Conservation (phyloP, 2,797 vertebrate species). For the Myripristis jacobus region DNA sequence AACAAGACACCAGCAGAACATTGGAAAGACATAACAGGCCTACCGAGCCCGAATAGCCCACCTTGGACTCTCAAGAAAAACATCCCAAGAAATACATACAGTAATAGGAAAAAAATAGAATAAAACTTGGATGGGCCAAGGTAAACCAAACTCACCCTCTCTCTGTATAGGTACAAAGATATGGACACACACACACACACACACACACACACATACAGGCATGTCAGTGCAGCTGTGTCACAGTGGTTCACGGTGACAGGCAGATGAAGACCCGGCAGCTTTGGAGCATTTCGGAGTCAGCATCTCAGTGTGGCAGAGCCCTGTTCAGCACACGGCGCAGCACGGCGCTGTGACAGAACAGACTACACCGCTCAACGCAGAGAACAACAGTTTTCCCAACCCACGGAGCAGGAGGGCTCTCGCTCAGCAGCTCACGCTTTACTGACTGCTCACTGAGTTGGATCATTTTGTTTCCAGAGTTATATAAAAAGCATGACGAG, state of each 20-base stretch:
- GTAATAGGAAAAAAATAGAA: no score
- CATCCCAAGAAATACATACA: background rate
- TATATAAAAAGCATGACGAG: slow-evolving; percentile 38
- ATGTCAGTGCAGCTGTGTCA: slow-evolving; percentile 53
- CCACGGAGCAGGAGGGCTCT: slow-evolving; percentile 29
- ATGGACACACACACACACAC: slow-evolving; percentile 18
- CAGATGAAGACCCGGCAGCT: slow-evolving; percentile 50
- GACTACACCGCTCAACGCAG: slow-evolving; percentile 33
- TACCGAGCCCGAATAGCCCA: no score
- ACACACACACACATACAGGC: slow-evolving; percentile 16
- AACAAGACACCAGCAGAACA: no score
- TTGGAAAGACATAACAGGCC: no score
- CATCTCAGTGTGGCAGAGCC: slow-evolving; percentile 34
- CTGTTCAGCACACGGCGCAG: slow-evolving; percentile 54
- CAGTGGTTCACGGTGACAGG: slow-evolving; percentile 51
- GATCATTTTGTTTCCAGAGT: slow-evolving; percentile 52
- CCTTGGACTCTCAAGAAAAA: no score
- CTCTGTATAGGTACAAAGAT: slow-evolving; percentile 17
- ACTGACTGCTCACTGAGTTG: slow-evolving; percentile 60
- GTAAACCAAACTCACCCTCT: background rate
- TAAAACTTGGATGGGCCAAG: no score
- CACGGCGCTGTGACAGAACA: slow-evolving; percentile 42
- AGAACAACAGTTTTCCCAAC: slow-evolving; percentile 29
- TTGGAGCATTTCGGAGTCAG: slow-evolving; percentile 23
- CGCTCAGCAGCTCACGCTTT: slow-evolving; percentile 47